Evolutionary conservation across 1,140 invertebrate genomes (phyloP), one percentile per base, ranked within the genome.

Genomic region (Panulirus ornatus): DNA sequence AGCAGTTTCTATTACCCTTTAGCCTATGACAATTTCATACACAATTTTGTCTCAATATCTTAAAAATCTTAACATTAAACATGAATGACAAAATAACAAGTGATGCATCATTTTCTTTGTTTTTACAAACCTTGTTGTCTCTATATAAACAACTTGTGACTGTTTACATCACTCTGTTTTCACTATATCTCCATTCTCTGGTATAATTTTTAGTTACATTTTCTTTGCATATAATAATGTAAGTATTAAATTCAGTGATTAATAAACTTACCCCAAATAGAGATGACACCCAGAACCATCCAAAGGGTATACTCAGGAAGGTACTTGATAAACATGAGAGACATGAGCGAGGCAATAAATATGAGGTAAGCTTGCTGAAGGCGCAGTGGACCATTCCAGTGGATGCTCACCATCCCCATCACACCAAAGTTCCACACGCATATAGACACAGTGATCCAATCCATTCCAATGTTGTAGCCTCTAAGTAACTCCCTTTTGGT

Each of bases 321-420:
- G 94, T 99, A 99, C 95, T 99, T 99, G 85, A 99, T 99, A 93
- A 99, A 99, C n/a, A 99, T 97, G 14, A 99, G 95, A 2, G 99
- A 99, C 98, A 99, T 99, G 0, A 99, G 94, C 0, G 99, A 98
- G 27, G 98, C 98, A 85, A 99, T 97, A 93, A 99, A 97, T 92
- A 99, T 99, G 0, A 99, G 95, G 95, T 99, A 99, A 6, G 97
- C 98, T 93, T 99, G 99, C 93, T 99, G 99, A 36, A 99, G 94
- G 22, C 96, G 94, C 66, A 99, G 94, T 0, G 99, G 99, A 1
- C 98, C 99, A 92, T 98, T 97, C 98, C 98, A 99, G 94, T 99
- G 99, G 90, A 99, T 99, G 92, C 97, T 97, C 91, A 99, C 96
- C 98, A 99, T 99, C 40, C 99, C 99, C 90, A 99, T 96, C 11